Evolutionary conservation across 2,888 invertebrate species (phyloP).

Genomic region (Athripsodes cinereus): DNA sequence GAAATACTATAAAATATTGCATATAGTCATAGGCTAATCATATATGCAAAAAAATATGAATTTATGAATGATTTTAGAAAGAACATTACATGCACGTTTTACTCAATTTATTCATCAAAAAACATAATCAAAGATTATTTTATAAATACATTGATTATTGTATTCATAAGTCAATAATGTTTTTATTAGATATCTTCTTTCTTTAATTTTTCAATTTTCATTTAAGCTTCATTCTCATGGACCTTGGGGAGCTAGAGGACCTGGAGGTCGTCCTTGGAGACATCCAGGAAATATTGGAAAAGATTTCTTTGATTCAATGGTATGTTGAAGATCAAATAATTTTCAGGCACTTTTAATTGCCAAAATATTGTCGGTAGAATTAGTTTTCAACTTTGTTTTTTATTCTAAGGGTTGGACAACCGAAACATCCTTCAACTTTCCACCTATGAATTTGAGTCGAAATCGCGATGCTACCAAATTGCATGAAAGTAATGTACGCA

Average conservation of each 20-base stretch:
- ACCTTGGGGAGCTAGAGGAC: conserved; percentile 64
- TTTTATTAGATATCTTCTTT: background rate
- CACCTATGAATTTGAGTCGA: conserved; percentile 7
- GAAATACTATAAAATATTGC: too few relatives aligned
- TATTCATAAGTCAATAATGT: conserved; percentile 25
- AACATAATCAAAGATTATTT: too few relatives aligned
- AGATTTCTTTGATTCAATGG: conserved; percentile 74
- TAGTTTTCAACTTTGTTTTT: too few relatives aligned
- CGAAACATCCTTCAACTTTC: conserved; percentile 33
- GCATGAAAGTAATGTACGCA: background rate
- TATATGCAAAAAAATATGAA: too few relatives aligned
- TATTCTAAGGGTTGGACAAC: conserved; percentile 45
- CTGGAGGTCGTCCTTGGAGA: conserved; percentile 69
- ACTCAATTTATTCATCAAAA: too few relatives aligned
- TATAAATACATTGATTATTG: too few relatives aligned
- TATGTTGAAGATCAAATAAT: too few relatives aligned
- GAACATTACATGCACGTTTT: too few relatives aligned
- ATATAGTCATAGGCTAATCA: too few relatives aligned
- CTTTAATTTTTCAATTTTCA: background rate
- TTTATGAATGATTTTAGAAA: too few relatives aligned
- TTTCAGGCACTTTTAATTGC: too few relatives aligned
- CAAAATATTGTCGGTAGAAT: too few relatives aligned
- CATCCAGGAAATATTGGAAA: conserved; percentile 65
- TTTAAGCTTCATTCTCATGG: conserved; percentile 29
- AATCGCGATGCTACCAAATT: background rate